These are phyloP conservation scores for Parazoanthus swiftii DNA, from an alignment of 92 coral and sea anemone species.

Conservation along the genomic window DNA sequence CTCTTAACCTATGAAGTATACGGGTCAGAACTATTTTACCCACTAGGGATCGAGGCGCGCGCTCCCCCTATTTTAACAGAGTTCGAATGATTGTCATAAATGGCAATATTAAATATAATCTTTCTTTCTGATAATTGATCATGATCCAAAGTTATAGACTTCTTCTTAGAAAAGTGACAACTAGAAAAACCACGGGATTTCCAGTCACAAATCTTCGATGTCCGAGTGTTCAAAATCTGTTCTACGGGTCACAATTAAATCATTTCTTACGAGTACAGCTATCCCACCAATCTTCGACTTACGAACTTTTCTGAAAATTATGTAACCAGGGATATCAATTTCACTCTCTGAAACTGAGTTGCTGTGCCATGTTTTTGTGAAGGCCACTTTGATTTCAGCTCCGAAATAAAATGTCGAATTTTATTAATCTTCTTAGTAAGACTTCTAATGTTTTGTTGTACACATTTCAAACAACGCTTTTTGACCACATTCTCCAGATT, in stretches of 20 bases:
- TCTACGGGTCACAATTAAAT: slow-evolving; percentile 30
- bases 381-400: slow-evolving; percentile 30
- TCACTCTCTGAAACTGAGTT: slow-evolving; percentile 38
- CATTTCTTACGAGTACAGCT: slow-evolving; percentile 37
- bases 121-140: no score
- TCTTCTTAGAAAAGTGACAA: no score
- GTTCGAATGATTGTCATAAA: no score
- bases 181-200: no score
- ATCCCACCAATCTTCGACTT: slow-evolving; percentile 42
- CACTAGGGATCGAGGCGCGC: no score
- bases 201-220: slow-evolving; percentile 31
- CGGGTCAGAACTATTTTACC: no score
- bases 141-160: no score
- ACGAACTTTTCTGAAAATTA: slow-evolving; percentile 32
- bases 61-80: no score
- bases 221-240: slow-evolving; percentile 31
- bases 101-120: no score
- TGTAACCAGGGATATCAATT: slow-evolving; percentile 47
- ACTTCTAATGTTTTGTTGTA: slow-evolving; percentile 39
- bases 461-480: background rate
- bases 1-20: no score
- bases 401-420: slow-evolving; percentile 37
- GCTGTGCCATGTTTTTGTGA: slow-evolving; percentile 46
- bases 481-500: no score
- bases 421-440: slow-evolving; percentile 43